These are phyloP conservation scores for Montifringilla adamsi DNA, from an alignment of 2,113 vertebrate genomes.

Conservation along the genomic window DNA sequence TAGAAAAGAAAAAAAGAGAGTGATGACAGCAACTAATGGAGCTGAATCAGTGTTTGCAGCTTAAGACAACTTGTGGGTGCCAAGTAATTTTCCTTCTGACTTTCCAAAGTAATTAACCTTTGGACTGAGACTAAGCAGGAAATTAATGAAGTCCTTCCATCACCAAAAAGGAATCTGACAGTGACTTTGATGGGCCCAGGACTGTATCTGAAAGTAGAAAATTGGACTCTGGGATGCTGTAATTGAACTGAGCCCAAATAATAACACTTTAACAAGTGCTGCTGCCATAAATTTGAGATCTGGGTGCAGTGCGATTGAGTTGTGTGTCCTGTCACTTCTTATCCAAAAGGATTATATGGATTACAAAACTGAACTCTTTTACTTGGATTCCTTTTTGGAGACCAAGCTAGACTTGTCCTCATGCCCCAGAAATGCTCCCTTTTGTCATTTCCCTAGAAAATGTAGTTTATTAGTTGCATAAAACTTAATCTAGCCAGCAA, in stretches of 20 bases:
- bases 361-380: not conserved
- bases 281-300: not conserved
- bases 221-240: not conserved
- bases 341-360: not conserved
- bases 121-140: slow-evolving; percentile 8
- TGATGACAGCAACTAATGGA: not conserved
- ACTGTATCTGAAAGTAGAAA: not conserved
- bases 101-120: slow-evolving; percentile 54
- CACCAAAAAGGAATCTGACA: not conserved
- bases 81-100: slow-evolving; percentile 10
- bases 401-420: not conserved
- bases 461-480: not conserved
- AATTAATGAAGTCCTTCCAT: slow-evolving; percentile 18
- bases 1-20: not conserved
- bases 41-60: not conserved
- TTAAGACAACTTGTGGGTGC: not conserved
- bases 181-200: not conserved
- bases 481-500: not conserved
- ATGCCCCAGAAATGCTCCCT: not conserved
- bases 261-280: not conserved
- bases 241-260: not conserved
- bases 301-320: not conserved
- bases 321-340: not conserved
- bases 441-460: not conserved
- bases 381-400: not conserved